Conservation (phyloP, 1,140 invertebrate genomes). For the Drosophila dunni region DNA sequence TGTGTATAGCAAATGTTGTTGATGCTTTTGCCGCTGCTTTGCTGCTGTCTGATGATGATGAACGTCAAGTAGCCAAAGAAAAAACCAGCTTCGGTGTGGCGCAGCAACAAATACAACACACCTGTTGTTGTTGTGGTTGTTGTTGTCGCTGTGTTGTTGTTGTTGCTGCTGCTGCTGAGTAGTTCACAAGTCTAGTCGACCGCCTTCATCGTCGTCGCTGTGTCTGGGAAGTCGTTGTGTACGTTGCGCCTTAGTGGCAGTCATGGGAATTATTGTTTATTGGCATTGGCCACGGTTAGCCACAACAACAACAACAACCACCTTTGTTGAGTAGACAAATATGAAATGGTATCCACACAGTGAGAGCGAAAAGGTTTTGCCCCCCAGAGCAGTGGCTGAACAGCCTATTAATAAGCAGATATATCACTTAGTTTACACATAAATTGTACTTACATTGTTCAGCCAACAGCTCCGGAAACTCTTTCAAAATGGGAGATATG, state of each 20-base stretch:
- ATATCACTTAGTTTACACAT: conserved; percentile 52
- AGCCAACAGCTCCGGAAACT: not conserved
- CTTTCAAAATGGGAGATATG: no score
- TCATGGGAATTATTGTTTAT: conserved; percentile 84
- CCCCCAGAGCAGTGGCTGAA: conserved; percentile 24
- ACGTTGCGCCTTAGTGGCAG: conserved; percentile 75
- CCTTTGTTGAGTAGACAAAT: conserved; percentile 40
- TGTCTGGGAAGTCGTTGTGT: conserved; percentile 77
- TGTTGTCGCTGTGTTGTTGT: conserved; percentile 42
- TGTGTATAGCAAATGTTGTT: conserved; percentile 71
- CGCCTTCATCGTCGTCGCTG: conserved; percentile 60
- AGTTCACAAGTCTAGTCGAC: conserved; percentile 65
- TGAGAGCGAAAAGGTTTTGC: conserved; percentile 16
- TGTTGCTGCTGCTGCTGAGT: conserved; percentile 49
- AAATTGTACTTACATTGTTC: conserved; percentile 38
- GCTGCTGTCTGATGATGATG: conserved; percentile 61
- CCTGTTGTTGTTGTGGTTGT: conserved; percentile 60
- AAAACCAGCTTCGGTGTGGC: conserved; percentile 78
- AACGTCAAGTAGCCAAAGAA: conserved; percentile 62
- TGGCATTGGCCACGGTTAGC: conserved; percentile 74
- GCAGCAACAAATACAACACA: conserved; percentile 64
- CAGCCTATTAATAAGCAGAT: conserved; percentile 50
- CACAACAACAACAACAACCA: conserved; percentile 49
- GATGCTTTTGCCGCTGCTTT: conserved; percentile 37
- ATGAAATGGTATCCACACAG: conserved; percentile 41